Evolutionary conservation across 2,888 invertebrate genomes (phyloP).

Genomic region (Polia nebulosa): DNA sequence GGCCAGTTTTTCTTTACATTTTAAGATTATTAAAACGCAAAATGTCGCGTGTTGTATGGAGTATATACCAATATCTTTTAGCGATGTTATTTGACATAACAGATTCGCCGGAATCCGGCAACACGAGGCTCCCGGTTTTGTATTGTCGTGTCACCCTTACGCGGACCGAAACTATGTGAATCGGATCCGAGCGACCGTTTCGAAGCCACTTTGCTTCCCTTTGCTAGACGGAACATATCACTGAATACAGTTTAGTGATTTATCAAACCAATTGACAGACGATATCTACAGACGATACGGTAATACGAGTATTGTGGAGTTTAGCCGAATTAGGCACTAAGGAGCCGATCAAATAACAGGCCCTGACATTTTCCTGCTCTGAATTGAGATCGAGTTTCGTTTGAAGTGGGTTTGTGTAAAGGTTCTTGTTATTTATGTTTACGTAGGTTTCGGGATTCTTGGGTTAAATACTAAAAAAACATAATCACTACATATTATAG

Average conservation of each 20-base stretch:
- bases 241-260: slow-evolving; percentile 24
- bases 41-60: not conserved
- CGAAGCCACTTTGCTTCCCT: slow-evolving; percentile 7
- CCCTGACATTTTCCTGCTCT: slow-evolving; percentile 37
- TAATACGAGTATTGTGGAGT: slow-evolving; percentile 40
- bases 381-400: slow-evolving; percentile 31
- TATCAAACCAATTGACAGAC: slow-evolving; percentile 30
- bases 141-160: not conserved
- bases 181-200: slow-evolving; percentile 18
- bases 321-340: slow-evolving; percentile 39
- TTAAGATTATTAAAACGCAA: not conserved
- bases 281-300: slow-evolving; percentile 19
- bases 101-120: not conserved
- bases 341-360: slow-evolving; percentile 51
- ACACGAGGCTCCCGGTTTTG: not conserved
- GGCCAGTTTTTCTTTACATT: no score
- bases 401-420: slow-evolving; percentile 19
- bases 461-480: not conserved
- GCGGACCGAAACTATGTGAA: slow-evolving; percentile 28
- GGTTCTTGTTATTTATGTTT: slow-evolving; percentile 36
- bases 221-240: slow-evolving; percentile 27
- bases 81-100: not conserved
- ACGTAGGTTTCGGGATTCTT: not conserved
- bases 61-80: not conserved
- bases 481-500: no score